Conservation (phyloP, 2,888 invertebrate genomes). For the Acanthosepion esculentum region DNA sequence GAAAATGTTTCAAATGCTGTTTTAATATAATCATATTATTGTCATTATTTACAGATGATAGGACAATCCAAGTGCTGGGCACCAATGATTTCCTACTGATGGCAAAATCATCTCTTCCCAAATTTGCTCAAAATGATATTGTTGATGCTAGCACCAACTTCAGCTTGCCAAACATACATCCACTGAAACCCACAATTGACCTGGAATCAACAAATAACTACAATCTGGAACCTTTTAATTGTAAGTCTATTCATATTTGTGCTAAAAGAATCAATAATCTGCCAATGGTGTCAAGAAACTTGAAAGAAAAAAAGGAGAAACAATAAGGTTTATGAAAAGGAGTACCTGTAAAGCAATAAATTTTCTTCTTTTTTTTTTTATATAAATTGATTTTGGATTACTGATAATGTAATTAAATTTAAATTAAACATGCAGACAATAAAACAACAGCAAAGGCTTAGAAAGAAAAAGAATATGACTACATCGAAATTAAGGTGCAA, state of each 20-base stretch:
- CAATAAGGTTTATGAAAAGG: too few species aligned
- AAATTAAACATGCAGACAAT: too few species aligned
- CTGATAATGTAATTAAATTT: too few species aligned
- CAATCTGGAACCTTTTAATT: not conserved
- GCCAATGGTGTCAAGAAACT: not conserved
- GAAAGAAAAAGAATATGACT: too few species aligned
- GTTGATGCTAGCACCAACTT: slow-evolving; percentile 77
- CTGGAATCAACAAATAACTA: slow-evolving; percentile 49
- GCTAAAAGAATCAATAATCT: not conserved
- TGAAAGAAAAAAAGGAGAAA: too few species aligned
- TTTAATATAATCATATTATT: not conserved
- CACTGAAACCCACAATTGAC: slow-evolving; percentile 83
- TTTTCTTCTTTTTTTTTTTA: too few species aligned
- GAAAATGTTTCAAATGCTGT: not conserved
- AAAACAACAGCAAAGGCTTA: too few species aligned
- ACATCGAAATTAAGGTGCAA: too few species aligned
- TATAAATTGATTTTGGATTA: too few species aligned
- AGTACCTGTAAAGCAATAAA: too few species aligned
- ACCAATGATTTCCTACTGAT: slow-evolving; percentile 82
- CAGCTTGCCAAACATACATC: slow-evolving; percentile 83
- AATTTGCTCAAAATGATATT: slow-evolving; percentile 75
- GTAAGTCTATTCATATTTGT: not conserved
- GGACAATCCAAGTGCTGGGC: slow-evolving; percentile 79
- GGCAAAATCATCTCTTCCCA: slow-evolving; percentile 80
- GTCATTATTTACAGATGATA: slow-evolving; percentile 54